Evolutionary conservation across 2,113 vertebrate genomes (phyloP).

Genomic region (Atrichornis clamosus): DNA sequence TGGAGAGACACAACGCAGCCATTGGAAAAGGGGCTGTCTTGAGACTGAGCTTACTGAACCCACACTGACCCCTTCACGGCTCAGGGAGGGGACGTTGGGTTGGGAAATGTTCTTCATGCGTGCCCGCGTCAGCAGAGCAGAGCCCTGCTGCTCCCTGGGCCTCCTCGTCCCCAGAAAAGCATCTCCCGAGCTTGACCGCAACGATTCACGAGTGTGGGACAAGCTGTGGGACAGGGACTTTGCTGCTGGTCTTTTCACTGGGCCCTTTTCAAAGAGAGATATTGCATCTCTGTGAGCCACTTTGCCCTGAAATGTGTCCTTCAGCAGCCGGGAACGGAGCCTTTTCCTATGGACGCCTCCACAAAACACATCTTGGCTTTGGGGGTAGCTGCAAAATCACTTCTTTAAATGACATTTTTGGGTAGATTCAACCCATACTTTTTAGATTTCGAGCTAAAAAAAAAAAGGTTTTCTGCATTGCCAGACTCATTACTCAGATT

Average conservation of each 20-base stretch:
- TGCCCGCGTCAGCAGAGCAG: background rate
- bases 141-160: background rate
- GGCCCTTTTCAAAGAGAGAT: background rate
- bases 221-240: background rate
- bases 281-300: background rate
- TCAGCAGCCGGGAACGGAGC: background rate
- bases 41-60: background rate
- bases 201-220: fast-evolving
- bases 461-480: background rate
- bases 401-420: background rate
- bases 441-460: background rate
- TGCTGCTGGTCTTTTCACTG: fast-evolving
- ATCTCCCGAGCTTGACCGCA: background rate
- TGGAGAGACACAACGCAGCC: fast-evolving
- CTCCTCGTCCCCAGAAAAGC: background rate
- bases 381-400: background rate
- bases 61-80: background rate
- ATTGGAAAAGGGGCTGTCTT: fast-evolving
- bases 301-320: background rate
- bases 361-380: background rate
- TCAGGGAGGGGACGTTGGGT: background rate
- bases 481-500: background rate
- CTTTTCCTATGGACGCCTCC: background rate
- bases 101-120: fast-evolving
- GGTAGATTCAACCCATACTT: background rate